Base-by-base conservation (phyloP, 2,113 vertebrate genomes). In the Galemys pyrenaicus region DNA sequence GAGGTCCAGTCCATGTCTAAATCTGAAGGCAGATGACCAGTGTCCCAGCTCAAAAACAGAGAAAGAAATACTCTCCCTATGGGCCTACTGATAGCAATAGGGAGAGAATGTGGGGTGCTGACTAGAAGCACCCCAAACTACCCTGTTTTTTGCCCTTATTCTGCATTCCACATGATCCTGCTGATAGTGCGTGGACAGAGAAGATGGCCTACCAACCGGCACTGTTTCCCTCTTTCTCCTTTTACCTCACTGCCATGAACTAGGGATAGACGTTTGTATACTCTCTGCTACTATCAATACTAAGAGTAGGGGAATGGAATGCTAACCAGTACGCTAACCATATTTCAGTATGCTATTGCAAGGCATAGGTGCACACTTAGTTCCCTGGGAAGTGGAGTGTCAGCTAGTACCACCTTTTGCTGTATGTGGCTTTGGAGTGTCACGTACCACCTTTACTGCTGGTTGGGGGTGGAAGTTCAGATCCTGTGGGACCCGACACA, bases 241-340 rank as follows among this genome's bases (percentile, higher is more conserved):
- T 20, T 22, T 22, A 9, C 26, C 4, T 60, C 35, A 2, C 30
- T 51, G 32, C 56, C 58, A 24, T 32, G 28, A 39, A 4, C 56
- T 24, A 8, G 16, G 20, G 26, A 22, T 71, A 28, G 51, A 28
- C 46, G 4, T 71, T 35, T 41, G 71, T 41, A 32, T 46, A 24
- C 37, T 2, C 0, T 9, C 5, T 49, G 58, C 41, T 41, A 9
- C 39, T 0, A 5, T 3, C 41, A 64, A 20, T 22, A 49, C 3
- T 41, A 6, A 24, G n/a, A 68, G 20, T 17, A 41, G 15, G 62
- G 37, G 6, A 56, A 56, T 15, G 17, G 35, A 79, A 56, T 26
- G 13, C 9, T 2, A 68, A 58, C 9, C 17, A 78, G 51, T 10
- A 9, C 24, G 8, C n/a, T n/a, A n/a, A 6, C 17, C 6, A 71